A percentile compares a stretch with the other conserved stretches of the same genome.
phyloP scores from a whole-genome alignment of 2,797 vertebrate species.

The Hyperoplus immaculatus region DNA sequence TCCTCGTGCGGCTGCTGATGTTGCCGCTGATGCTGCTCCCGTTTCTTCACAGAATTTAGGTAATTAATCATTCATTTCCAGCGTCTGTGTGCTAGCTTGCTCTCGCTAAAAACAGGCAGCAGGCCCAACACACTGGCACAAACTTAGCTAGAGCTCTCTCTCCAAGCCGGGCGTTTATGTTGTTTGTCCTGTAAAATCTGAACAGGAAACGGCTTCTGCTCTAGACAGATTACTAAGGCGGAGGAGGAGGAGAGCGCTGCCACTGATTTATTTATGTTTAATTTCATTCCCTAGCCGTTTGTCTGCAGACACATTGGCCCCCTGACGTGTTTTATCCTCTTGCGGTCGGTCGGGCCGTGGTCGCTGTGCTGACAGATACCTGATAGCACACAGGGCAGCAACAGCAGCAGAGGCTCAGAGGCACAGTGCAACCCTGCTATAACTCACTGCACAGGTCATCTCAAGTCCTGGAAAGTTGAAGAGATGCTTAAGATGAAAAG shows the following conservation, averaged over 20 bases:
- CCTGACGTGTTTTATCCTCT: conserved; percentile 47
- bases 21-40: conserved; percentile 25
- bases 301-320: conserved; percentile 9
- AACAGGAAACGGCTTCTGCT: conserved; percentile 37
- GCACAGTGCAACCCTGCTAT: background rate
- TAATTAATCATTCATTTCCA: conserved; percentile 74
- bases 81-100: conserved; percentile 53
- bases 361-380: conserved; percentile 23
- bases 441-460: conserved; percentile 26
- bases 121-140: conserved; percentile 26
- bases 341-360: conserved; percentile 6
- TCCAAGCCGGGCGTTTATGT: conserved; percentile 53
- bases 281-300: conserved; percentile 15
- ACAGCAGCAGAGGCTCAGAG: conserved; percentile 28
- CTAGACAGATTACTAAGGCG: conserved; percentile 45
- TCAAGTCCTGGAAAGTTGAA: conserved; percentile 11
- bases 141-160: conserved; percentile 35
- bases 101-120: conserved; percentile 32
- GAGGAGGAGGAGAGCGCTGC: conserved; percentile 5
- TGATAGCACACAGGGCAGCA: conserved; percentile 1
- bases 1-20: conserved; percentile 25
- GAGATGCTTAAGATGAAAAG: conserved; percentile 14
- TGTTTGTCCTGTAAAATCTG: conserved; percentile 60
- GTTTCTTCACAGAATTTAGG: conserved; percentile 57
- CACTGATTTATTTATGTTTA: conserved; percentile 54